These are phyloP conservation scores for Casuarius casuarius DNA, from an alignment of 2,113 vertebrate genomes.

Conservation along the genomic window DNA sequence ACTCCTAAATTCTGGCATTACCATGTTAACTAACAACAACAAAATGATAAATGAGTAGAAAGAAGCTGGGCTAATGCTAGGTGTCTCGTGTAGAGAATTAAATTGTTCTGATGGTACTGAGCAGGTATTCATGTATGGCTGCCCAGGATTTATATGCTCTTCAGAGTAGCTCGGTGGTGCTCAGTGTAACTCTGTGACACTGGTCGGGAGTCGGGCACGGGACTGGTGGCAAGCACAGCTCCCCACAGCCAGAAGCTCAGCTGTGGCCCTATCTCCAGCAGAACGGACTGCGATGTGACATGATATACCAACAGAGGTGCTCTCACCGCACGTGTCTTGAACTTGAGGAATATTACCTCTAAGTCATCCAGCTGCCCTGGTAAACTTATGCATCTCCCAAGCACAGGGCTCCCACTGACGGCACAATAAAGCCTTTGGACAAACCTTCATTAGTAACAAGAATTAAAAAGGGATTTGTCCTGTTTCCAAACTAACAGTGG, in stretches of 20 bases:
- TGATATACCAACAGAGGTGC: neutral
- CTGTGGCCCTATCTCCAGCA: neutral
- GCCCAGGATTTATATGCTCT: neutral
- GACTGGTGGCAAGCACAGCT: neutral
- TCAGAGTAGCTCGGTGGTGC: neutral
- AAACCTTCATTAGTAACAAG: constrained; percentile 53
- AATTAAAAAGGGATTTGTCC: constrained; percentile 56
- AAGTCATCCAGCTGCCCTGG: neutral
- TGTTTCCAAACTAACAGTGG: constrained; percentile 38
- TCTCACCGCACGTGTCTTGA: neutral
- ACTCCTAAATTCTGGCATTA: neutral
- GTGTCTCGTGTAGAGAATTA: neutral
- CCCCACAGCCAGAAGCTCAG: accelerated
- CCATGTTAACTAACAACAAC: neutral
- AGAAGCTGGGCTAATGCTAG: neutral
- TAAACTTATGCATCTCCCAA: neutral
- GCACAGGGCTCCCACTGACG: constrained; percentile 2
- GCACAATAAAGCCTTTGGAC: constrained; percentile 36
- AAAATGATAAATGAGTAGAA: neutral
- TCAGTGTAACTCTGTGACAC: neutral
- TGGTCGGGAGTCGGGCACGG: neutral
- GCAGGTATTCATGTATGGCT: too few relatives aligned
- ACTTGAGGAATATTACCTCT: neutral
- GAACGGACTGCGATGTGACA: accelerated
- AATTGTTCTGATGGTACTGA: neutral